Evolutionary conservation across 1,140 invertebrate genomes (phyloP), one percentile per base, ranked within the genome.

Genomic region (Drosophila varians): DNA sequence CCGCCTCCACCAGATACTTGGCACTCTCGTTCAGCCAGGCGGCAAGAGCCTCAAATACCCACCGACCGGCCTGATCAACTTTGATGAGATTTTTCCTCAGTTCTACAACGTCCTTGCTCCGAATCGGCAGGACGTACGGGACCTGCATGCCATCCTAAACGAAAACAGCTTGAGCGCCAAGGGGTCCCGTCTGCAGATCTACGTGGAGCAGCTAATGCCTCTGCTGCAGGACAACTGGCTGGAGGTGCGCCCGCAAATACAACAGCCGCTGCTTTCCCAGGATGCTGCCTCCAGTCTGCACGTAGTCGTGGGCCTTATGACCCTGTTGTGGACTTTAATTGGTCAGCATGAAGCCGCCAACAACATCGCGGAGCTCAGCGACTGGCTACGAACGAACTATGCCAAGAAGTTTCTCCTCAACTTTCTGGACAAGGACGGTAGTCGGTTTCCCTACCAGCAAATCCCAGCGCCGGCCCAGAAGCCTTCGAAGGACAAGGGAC

Each of bases 151-250:
- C 7, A 64, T 82, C 4, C 43, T 80, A 4, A 52, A 66, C 5
- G 76, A 80, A 8, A 19, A 21, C 1, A 28, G 47, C n/a, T 31
- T 66, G 3, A 58, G 34, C 16, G 54, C 69, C 1, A 47, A 77
- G 23, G 58, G 80, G 19, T 45, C 43, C 3, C 75, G 68, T 11
- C 54, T 90, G 25, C 90, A 90, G 21, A 92, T 91, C 36, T 94
- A 95, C 82, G 91, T 94, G 12, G 91, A 93, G 61, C 92, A 93
- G 42, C 91, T 96, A 9, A 91, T 95, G 84, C 94, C 95, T n/a
- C 89, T 96, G 12, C 92, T 96, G 18, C 93, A 94, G 89, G 95
- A 95, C 80, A 94, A 93, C 53, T 96, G 95, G 95, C 72, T 95
- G 16, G 95, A 96, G 92, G 94, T 95, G 14, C 90, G 92, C 18